Base-by-base conservation (phyloP, 1,140 invertebrate species). In the Neodiprion virginianus region DNA sequence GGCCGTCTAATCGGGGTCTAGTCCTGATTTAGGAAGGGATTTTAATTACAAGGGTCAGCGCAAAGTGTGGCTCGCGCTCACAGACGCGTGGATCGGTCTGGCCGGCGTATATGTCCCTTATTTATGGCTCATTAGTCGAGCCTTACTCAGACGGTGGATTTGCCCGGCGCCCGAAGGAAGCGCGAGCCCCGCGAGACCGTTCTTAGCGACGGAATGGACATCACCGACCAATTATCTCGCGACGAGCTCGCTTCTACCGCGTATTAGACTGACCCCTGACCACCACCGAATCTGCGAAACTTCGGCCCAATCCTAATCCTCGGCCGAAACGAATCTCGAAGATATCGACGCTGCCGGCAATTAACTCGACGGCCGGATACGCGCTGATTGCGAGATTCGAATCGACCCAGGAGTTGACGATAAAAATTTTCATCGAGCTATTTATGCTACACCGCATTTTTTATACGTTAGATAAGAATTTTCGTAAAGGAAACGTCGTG, bases 31-130 rank as follows among this genome's bases (percentile, higher is more conserved):
- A 85, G 82, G 79, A 76, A 72, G 78, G 84, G 83, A 85, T 85
- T 84, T 85, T 85, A 85, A 84, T 85, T 85, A 85, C 81, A 77
- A 83, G 83, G 83, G 83, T 83, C 82, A 83, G 78, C 77, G 76
- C 77, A 12, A 53, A 61, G 74, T 77, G 76, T 67, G 77, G 74
- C 75, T 17, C n/a, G 11, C 80, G 77, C 78, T 75, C 78, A 78
- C 76, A 79, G 75, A 77, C 70, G 50, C 75, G 76, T 48, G 21
- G 10, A 73, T 50, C 17, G 17, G 28, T 40, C 28, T 70, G 68
- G 61, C 50, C 49, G 76, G 76, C 74, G 75, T 79, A 80, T 80
- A 67, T 73, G 68, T 74, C 79, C 80, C 77, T 78, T 81, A 83
- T 83, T 81, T 81, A 83, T 82, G 78, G 71, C 75, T 78, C 75